Evolutionary conservation across 92 coral and sea anemone genomes (phyloP), one percentile per base, ranked within the genome.

Genomic region (Epizoanthus illoricatus): DNA sequence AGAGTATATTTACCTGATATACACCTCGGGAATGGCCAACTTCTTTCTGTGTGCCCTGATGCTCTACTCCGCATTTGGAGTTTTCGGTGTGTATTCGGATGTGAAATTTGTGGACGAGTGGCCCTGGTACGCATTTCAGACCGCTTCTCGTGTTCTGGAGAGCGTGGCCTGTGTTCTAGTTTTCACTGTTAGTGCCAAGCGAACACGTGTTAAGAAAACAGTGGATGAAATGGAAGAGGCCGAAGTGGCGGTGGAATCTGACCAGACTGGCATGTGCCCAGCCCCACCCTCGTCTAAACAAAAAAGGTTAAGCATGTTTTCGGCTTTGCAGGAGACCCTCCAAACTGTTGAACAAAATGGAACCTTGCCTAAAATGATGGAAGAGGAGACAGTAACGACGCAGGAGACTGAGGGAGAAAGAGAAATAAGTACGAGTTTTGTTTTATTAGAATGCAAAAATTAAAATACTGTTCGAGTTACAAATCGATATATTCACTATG

Each of bases 101-200:
- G 89, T 87, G 11, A 55, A 78, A 7, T 92, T 64, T 69, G 95
- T 92, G 15, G 88, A 87, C 69, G 89, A 90, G 9, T 92, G 95
- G 95, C 71, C 85, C 5, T 92, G 95, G 95, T 92, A 88, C 85
- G 39, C 60, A 11, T 63, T 92, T 64, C 95, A 92, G 84, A 90
- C 95, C 13, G 85, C 87, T 5, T 85, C 86, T 8, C 95, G 95
- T 36, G 65, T 84, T 73, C 86, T 88, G 12, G 95, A 92, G 65
- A 68, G 80, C 7, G 11, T 87, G 17, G 91, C 95, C 36, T 90
- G 91, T 71, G 89, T 78, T 9, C 79, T 92, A 12, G 87, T 92
- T 4, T 89, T 92, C 65, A 92, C 95, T 10, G 95, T 89, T 10
- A 92, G 93, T n/a, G 95, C 95, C 17, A 87, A 87, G 65, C 89